phyloP scores from a whole-genome alignment of 2,888 invertebrate genomes.

The Falcaria lacertinaria region DNA sequence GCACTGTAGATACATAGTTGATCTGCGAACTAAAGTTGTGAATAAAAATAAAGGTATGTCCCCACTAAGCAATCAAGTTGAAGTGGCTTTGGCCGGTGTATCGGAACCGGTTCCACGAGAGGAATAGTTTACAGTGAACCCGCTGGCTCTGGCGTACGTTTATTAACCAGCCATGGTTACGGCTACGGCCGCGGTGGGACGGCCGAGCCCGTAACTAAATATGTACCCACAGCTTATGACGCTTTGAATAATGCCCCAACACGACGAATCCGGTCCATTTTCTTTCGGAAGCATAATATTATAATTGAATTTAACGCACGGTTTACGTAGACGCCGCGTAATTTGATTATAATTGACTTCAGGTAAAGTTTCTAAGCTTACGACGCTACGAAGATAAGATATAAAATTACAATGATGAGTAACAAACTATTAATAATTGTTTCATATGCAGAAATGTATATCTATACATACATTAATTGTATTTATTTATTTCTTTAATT shows the following conservation, averaged over 20 bases:
- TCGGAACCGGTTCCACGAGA: constrained; percentile 60
- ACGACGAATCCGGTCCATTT: constrained; percentile 31
- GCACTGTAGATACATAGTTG: constrained; percentile 15
- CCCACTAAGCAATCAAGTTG: constrained; percentile 43
- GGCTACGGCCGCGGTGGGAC: constrained; percentile 30
- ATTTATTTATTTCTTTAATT: no score
- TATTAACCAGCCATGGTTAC: constrained; percentile 55
- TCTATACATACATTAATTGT: no score
- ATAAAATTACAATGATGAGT: no score
- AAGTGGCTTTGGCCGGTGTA: constrained; percentile 41
- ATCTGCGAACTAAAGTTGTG: constrained; percentile 16
- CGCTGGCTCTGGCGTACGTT: constrained; percentile 39
- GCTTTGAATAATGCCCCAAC: constrained; percentile 46
- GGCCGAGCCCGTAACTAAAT: constrained; percentile 65
- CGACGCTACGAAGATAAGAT: no score
- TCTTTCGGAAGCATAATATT: constrained; percentile 53
- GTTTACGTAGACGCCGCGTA: constrained; percentile 54
- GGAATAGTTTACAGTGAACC: constrained; percentile 56
- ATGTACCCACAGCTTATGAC: constrained; percentile 58
- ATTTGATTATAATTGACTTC: constrained; percentile 61
- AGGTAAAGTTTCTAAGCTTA: constrained; percentile 43
- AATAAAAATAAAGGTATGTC: constrained; percentile 43
- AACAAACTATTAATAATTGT: no score
- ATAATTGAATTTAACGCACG: constrained; percentile 69
- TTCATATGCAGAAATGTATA: no score